Conservation (phyloP, 2,113 vertebrate species). For the Arothron firmamentum region DNA sequence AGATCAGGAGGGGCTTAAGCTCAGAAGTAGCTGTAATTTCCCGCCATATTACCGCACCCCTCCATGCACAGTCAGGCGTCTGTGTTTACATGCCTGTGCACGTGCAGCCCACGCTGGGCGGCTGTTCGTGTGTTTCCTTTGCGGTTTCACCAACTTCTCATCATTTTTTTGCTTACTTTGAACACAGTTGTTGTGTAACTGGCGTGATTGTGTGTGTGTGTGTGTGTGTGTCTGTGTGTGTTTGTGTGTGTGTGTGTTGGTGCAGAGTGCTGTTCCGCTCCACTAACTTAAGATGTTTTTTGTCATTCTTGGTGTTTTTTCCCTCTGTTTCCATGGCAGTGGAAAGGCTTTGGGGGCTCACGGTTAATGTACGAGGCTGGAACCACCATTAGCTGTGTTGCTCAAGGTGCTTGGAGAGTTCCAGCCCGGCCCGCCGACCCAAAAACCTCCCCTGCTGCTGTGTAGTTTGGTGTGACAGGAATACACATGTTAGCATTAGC, state of each 20-base stretch:
- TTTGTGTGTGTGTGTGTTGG: not conserved
- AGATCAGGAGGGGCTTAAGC: conserved; percentile 28
- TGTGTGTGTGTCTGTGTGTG: no score
- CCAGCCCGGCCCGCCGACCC: no score
- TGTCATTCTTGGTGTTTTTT: not conserved
- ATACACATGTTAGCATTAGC: no score
- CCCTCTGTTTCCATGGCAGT: conserved; percentile 22
- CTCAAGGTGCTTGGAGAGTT: no score
- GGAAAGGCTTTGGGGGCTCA: conserved; percentile 38
- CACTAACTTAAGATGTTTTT: conserved; percentile 41
- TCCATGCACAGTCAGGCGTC: conserved; percentile 20
- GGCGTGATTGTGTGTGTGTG: not conserved
- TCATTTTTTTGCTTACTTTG: no score
- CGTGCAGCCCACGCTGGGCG: conserved; percentile 6
- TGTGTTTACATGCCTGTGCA: conserved; percentile 8
- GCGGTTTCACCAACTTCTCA: no score
- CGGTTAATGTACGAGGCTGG: conserved; percentile 46
- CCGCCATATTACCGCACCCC: conserved; percentile 36
- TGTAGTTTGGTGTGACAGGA: no score
- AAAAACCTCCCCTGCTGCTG: no score
- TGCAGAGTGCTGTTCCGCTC: conserved; percentile 46
- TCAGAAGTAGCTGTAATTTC: conserved; percentile 42
- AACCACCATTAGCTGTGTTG: conserved; percentile 6
- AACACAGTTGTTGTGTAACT: conserved; percentile 1
- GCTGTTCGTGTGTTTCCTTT: not conserved